These are phyloP conservation scores for Euura saliciscinereae DNA, from an alignment of 1,140 invertebrate genomes.

Conservation along the genomic window DNA sequence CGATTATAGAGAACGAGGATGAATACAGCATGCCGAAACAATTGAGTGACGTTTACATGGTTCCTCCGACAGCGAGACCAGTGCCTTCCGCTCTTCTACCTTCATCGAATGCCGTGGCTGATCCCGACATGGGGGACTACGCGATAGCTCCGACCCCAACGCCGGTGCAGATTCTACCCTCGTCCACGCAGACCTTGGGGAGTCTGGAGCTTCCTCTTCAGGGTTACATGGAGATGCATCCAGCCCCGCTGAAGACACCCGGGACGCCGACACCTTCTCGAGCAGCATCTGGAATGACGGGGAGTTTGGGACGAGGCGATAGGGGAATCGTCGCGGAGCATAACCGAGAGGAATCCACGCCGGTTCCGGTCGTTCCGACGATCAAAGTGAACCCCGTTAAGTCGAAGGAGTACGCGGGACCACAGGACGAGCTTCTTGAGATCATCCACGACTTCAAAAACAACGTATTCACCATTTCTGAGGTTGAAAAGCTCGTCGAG, in stretches of 20 bases:
- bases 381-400: slow-evolving; percentile 28
- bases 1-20: slow-evolving; percentile 42
- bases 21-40: slow-evolving; percentile 64
- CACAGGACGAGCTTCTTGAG: slow-evolving; percentile 81
- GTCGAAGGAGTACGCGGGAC: slow-evolving; percentile 37
- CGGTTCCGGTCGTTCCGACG: slow-evolving; percentile 19
- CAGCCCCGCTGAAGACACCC: slow-evolving; percentile 36
- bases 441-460: slow-evolving; percentile 91
- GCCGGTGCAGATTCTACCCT: slow-evolving; percentile 38
- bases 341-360: slow-evolving; percentile 37
- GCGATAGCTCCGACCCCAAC: slow-evolving; percentile 54
- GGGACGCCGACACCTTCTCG: slow-evolving; percentile 3
- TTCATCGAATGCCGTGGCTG: slow-evolving; percentile 26
- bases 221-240: slow-evolving; percentile 63
- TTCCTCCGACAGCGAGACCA: slow-evolving; percentile 61
- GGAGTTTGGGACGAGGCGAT: neutral
- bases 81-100: slow-evolving; percentile 31
- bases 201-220: slow-evolving; percentile 50
- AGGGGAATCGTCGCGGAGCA: neutral
- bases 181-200: slow-evolving; percentile 30
- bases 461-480: slow-evolving; percentile 82
- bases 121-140: slow-evolving; percentile 52
- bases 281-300: neutral
- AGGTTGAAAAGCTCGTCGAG: slow-evolving; percentile 83
- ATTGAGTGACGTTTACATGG: slow-evolving; percentile 60